Evolutionary conservation across 2,797 vertebrate genomes (phyloP).

Genomic region (Periophthalmus magnuspinnatus): DNA sequence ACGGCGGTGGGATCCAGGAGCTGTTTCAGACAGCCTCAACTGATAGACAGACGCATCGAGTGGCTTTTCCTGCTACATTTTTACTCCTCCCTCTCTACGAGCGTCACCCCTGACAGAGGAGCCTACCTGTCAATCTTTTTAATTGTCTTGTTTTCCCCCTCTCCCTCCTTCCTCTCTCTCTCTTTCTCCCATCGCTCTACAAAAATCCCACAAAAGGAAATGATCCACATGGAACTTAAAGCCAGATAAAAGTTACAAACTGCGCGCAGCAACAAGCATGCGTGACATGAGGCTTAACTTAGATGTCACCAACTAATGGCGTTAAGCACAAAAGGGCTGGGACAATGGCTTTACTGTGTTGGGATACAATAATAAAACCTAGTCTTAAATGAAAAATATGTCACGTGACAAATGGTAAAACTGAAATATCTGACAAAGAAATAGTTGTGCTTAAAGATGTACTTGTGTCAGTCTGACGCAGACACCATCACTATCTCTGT

Average conservation of each 20-base stretch:
- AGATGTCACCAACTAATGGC: constrained; percentile 12
- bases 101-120: constrained; percentile 98
- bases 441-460: not conserved
- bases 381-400: not conserved
- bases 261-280: constrained; percentile 21
- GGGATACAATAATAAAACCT: not conserved
- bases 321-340: constrained; percentile 4
- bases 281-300: constrained; percentile 18
- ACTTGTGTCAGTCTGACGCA: constrained; percentile 47
- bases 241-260: constrained; percentile 45
- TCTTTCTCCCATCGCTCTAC: constrained; percentile 39
- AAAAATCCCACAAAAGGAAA: constrained; percentile 75
- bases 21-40: constrained; percentile 97
- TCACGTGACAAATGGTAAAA: constrained; percentile 21
- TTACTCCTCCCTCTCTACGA: constrained; percentile 92
- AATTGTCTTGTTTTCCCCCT: constrained; percentile 91
- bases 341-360: not conserved
- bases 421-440: not conserved
- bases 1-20: constrained; percentile 90
- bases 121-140: constrained; percentile 99
- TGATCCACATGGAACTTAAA: constrained; percentile 42
- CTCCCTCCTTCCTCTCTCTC: constrained; percentile 21
- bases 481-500: not conserved
- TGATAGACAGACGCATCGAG: constrained; percentile 99
- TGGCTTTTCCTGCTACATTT: constrained; percentile 92